Evolutionary conservation across 2,113 vertebrate genomes (phyloP).

Genomic region (Pimephales promelas): DNA sequence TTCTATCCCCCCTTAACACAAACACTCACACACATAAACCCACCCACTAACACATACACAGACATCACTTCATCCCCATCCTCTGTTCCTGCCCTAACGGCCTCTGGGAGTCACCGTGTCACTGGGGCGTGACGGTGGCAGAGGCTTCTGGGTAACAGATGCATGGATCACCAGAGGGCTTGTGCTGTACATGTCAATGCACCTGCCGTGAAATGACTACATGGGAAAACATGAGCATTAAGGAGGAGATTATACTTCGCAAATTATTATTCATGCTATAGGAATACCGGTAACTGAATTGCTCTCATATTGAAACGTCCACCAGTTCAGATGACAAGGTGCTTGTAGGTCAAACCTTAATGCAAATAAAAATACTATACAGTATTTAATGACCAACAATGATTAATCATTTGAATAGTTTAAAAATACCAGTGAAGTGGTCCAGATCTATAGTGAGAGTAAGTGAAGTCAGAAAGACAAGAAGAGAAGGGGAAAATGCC

Average conservation of each 20-base stretch:
- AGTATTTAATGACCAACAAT: not conserved
- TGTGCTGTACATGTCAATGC: conserved; percentile 64
- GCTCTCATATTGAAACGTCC: not conserved
- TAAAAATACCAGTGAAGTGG: not conserved
- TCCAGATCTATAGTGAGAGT: not conserved
- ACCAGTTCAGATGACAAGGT: not conserved
- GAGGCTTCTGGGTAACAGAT: conserved; percentile 63
- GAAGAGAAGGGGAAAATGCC: not conserved
- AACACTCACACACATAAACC: conserved; percentile 52
- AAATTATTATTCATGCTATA: conserved; percentile 48
- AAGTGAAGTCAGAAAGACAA: not conserved
- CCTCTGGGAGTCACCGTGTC: conserved; percentile 63
- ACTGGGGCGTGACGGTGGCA: conserved; percentile 63
- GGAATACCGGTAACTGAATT: not conserved
- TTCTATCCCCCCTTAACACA: conserved; percentile 66
- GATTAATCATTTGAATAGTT: not conserved
- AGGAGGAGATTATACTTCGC: conserved; percentile 31
- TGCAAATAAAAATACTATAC: too few species aligned
- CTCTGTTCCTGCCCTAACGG: conserved; percentile 47
- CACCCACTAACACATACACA: conserved; percentile 43
- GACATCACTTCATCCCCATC: conserved; percentile 44
- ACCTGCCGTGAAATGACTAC: conserved; percentile 58
- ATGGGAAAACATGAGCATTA: conserved; percentile 54
- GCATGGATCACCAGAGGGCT: conserved; percentile 60
- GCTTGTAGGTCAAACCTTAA: not conserved